Conservation (phyloP, 2,888 invertebrate genomes). For the Drosophila quinaria region DNA sequence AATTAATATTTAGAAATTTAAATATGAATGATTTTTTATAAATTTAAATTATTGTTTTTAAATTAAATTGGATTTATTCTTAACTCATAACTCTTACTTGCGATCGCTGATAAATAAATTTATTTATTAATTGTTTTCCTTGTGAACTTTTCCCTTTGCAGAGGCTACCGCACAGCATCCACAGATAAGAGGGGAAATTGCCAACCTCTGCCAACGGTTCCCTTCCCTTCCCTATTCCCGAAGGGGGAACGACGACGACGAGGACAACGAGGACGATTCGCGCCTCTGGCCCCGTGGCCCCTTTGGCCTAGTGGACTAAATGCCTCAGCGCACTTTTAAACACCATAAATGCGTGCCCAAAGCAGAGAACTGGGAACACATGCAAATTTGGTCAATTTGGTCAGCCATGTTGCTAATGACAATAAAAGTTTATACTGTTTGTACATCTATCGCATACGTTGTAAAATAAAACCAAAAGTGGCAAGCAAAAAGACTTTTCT, state of each 20-base stretch:
- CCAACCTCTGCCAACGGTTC: constrained; percentile 4
- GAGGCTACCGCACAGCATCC: constrained; percentile 29
- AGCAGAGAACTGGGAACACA: constrained; percentile 81
- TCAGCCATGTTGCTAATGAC: constrained; percentile 74
- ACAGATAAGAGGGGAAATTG: constrained; percentile 35
- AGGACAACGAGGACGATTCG: background rate
- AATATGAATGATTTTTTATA: no score
- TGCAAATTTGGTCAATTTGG: constrained; percentile 79
- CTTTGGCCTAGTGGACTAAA: constrained; percentile 39
- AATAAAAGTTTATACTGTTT: constrained; percentile 79
- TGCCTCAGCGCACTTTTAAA: constrained; percentile 73
- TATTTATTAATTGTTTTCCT: constrained; percentile 14
- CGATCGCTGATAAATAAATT: no score
- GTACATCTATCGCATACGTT: constrained; percentile 83
- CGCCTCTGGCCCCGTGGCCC: constrained; percentile 22
- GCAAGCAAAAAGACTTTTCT: background rate
- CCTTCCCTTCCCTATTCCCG: background rate
- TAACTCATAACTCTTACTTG: no score
- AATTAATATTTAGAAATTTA: no score
- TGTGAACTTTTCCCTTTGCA: constrained; percentile 23
- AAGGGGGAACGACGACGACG: constrained; percentile 7
- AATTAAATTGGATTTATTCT: no score
- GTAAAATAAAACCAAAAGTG: constrained; percentile 78
- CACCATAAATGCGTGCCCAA: constrained; percentile 84
- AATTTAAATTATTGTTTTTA: no score